These are phyloP conservation scores for Tauraco erythrolophus DNA, from an alignment of 2,113 vertebrate species.

Conservation along the genomic window DNA sequence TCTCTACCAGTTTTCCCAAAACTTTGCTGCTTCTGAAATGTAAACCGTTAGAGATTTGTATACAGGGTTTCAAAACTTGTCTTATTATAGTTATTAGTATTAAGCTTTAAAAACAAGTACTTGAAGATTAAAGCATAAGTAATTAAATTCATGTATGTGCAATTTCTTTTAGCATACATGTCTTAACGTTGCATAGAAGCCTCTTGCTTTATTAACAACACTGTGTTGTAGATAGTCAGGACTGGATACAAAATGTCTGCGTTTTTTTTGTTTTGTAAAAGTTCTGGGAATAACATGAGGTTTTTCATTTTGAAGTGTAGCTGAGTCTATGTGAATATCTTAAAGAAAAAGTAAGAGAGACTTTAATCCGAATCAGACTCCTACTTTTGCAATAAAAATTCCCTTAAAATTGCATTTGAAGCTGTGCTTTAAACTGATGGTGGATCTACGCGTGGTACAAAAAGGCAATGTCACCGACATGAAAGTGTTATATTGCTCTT, in stretches of 20 bases:
- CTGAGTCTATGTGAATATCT: not conserved
- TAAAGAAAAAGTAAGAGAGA: not conserved
- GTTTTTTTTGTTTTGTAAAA: not conserved
- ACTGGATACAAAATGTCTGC: not conserved
- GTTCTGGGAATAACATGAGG: not conserved
- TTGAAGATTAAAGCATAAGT: not conserved
- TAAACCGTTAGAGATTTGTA: not conserved
- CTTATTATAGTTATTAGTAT: not conserved
- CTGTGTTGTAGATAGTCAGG: not conserved
- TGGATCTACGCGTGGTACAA: not conserved
- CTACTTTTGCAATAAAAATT: not conserved
- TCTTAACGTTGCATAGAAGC: not conserved
- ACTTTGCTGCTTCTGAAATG: not conserved
- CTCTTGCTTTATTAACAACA: not conserved
- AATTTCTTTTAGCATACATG: not conserved
- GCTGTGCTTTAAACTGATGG: not conserved
- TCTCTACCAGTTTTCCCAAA: not conserved
- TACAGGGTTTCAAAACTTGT: not conserved
- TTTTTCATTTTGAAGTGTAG: not conserved
- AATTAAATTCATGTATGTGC: not conserved
- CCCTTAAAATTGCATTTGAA: not conserved
- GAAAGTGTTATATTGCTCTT: not conserved
- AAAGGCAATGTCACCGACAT: not conserved
- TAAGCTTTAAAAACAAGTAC: not conserved
- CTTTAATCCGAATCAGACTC: not conserved